Conservation (phyloP, 1,140 invertebrate species). For the Cotesia chilonis region DNA sequence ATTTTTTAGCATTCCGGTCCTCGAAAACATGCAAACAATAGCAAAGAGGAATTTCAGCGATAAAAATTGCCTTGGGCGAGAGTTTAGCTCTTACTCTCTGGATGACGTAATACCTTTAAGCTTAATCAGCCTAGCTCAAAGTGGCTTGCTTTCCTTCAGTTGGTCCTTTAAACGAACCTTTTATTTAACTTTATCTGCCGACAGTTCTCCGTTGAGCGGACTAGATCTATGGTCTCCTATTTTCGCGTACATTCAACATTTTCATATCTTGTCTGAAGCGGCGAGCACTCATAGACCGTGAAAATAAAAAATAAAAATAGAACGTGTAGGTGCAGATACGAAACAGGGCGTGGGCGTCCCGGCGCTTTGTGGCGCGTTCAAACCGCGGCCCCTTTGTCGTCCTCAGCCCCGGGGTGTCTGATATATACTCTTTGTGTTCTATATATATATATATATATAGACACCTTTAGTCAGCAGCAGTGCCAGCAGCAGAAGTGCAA, state of each 20-base stretch:
- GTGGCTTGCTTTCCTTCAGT: constrained; percentile 10
- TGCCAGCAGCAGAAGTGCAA: constrained; percentile 42
- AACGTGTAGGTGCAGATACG: constrained; percentile 7
- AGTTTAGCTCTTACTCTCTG: neutral
- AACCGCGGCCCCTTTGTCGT: constrained; percentile 63
- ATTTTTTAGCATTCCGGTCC: neutral
- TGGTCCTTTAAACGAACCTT: constrained; percentile 24
- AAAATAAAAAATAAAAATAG: too few species aligned
- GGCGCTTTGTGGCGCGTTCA: constrained; percentile 65
- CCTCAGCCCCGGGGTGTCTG: constrained; percentile 31
- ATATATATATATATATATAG: constrained; percentile 40
- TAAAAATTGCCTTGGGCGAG: constrained; percentile 28
- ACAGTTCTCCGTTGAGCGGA: neutral
- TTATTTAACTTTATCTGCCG: constrained; percentile 24
- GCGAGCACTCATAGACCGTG: too few species aligned
- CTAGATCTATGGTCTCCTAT: too few species aligned
- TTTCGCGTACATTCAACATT: too few species aligned
- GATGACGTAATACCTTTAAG: neutral
- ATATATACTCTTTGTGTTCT: neutral
- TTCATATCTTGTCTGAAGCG: too few species aligned
- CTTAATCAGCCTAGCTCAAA: constrained; percentile 35
- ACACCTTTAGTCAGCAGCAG: constrained; percentile 14
- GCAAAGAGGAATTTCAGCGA: constrained; percentile 27
- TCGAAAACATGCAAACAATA: constrained; percentile 27
- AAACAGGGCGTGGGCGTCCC: constrained; percentile 53